A percentile compares a stretch with the other conserved stretches of the same genome.
Conservation (phyloP, 2,113 vertebrate genomes). For the Axis porcinus region DNA sequence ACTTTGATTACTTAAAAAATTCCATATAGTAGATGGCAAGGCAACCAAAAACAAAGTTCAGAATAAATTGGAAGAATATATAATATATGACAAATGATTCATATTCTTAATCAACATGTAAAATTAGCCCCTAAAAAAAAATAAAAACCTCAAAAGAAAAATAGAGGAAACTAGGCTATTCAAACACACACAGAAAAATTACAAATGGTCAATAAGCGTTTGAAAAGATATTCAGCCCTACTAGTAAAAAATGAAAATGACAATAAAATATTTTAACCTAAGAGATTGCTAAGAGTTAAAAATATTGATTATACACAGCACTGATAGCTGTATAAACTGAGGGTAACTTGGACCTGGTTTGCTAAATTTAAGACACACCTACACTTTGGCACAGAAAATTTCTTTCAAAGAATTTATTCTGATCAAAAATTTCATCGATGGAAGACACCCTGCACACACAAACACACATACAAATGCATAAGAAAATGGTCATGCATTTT, state of each 20-base stretch:
- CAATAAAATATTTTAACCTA: background rate
- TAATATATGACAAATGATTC: background rate
- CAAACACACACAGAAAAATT: background rate
- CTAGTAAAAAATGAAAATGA: background rate
- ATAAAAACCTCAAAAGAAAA: background rate
- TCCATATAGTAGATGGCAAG: background rate
- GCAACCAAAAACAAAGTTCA: background rate
- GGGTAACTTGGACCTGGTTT: background rate
- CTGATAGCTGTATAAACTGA: background rate
- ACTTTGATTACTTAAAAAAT: background rate
- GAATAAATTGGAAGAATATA: background rate
- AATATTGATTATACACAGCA: background rate
- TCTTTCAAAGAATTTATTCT: background rate
- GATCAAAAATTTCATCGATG: background rate
- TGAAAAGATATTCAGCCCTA: background rate
- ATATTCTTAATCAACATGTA: background rate
- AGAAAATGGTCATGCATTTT: background rate
- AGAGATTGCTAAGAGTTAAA: background rate
- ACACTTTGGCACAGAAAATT: background rate
- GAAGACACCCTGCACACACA: background rate
- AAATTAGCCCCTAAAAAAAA: background rate
- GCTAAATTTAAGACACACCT: background rate
- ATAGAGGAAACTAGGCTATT: background rate
- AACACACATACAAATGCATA: background rate
- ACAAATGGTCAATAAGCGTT: background rate